A percentile compares a stretch with the other conserved stretches of the same genome.
Conservation (phyloP, 2,797 vertebrate species). For the Artibeus jamaicensis region DNA sequence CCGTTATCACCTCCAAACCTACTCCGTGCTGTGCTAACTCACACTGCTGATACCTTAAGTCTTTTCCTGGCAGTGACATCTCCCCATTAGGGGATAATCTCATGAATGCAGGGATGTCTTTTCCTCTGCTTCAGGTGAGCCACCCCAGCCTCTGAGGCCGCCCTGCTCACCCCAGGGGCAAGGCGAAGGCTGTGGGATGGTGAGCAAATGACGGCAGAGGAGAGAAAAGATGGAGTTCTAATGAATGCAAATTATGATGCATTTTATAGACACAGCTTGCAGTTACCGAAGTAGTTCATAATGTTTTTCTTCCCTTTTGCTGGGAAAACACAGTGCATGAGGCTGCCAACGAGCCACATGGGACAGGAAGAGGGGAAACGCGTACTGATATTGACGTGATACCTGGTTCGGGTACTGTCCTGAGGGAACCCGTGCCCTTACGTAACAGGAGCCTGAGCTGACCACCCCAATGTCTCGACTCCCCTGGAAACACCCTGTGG, state of each 20-base stretch:
- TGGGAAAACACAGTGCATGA: background rate
- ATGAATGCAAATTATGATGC: background rate
- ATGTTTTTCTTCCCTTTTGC: background rate
- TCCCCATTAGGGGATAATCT: background rate
- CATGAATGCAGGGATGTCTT: background rate
- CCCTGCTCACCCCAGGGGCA: background rate
- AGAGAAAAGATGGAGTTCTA: background rate
- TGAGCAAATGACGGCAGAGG: background rate
- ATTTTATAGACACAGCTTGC: background rate
- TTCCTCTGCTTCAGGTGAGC: background rate
- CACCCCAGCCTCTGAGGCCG: background rate
- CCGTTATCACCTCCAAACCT: background rate
- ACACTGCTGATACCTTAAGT: background rate
- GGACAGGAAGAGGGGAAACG: background rate
- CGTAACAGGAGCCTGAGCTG: background rate
- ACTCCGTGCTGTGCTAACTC: background rate
- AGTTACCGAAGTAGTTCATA: slow-evolving; percentile 22
- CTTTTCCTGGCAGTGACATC: slow-evolving; percentile 5
- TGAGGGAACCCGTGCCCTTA: background rate
- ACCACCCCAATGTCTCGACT: background rate
- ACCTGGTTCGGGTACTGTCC: background rate
- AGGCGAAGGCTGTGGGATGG: background rate
- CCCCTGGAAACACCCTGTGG: background rate
- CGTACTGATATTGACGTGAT: background rate
- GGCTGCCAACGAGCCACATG: background rate